Evolutionary conservation across 1,140 invertebrate species (phyloP).

Genomic region (Pomacea maculata): DNA sequence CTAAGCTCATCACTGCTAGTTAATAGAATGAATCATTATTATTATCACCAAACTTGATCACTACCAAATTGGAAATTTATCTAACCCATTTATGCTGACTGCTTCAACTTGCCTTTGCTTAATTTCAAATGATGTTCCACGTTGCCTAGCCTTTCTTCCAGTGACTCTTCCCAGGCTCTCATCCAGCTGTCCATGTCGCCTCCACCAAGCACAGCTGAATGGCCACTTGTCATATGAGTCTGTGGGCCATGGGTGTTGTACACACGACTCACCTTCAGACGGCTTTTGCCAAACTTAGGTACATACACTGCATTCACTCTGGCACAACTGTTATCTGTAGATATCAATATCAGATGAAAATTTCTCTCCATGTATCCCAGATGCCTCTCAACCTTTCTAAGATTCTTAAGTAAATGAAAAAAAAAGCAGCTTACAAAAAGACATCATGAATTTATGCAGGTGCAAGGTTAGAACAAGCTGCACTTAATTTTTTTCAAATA

Average conservation of each 20-base stretch:
- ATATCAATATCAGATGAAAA: background rate
- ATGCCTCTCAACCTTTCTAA: too few relatives aligned
- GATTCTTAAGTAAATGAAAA: too few relatives aligned
- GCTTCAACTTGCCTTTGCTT: background rate
- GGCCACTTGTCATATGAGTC: conserved; percentile 6
- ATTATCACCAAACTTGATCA: too few relatives aligned
- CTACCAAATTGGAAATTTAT: too few relatives aligned
- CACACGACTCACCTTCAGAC: conserved; percentile 13
- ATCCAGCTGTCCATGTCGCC: too few relatives aligned
- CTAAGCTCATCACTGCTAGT: too few relatives aligned
- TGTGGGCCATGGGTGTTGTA: conserved; percentile 19
- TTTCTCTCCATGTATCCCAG: too few relatives aligned
- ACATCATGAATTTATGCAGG: too few relatives aligned
- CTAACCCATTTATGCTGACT: background rate
- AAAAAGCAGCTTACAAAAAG: too few relatives aligned
- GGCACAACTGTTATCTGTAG: conserved; percentile 12
- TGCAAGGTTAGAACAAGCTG: too few relatives aligned
- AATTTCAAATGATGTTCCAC: conserved; percentile 15
- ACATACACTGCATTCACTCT: conserved; percentile 17
- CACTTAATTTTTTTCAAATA: too few relatives aligned
- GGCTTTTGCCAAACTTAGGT: conserved; percentile 2
- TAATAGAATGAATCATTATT: too few relatives aligned
- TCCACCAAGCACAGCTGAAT: background rate
- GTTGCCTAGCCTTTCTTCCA: conserved; percentile 18
- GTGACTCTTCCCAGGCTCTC: background rate